Evolutionary conservation across 2,113 vertebrate genomes (phyloP).

Genomic region (Caracal caracal): DNA sequence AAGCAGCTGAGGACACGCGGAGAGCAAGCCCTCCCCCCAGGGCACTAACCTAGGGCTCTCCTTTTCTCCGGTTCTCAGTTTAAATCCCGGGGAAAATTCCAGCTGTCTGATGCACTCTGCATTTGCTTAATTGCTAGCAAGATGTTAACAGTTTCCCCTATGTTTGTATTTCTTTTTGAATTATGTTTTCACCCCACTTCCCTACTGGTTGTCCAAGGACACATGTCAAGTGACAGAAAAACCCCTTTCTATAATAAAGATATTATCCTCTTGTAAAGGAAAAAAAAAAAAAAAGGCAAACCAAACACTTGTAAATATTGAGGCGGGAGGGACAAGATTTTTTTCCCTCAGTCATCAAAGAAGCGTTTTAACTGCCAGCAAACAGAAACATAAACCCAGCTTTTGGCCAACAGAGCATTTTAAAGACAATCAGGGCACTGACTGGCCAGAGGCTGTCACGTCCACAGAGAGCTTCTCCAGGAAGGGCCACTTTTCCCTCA

Average conservation of each 20-base stretch:
- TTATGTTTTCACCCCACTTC: not conserved
- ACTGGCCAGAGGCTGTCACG: not conserved
- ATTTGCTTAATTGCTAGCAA: not conserved
- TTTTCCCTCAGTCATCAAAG: not conserved
- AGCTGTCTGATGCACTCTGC: not conserved
- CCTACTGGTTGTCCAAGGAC: not conserved
- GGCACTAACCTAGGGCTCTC: accelerated
- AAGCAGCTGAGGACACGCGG: not conserved
- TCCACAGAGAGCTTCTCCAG: accelerated
- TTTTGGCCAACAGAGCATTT: not conserved
- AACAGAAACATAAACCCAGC: not conserved
- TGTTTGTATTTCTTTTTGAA: not conserved
- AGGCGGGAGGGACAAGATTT: not conserved
- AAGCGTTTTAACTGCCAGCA: not conserved
- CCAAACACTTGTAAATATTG: not conserved
- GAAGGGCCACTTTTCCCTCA: not conserved
- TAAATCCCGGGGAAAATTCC: not conserved
- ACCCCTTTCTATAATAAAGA: not conserved
- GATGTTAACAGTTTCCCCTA: not conserved
- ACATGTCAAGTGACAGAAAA: not conserved
- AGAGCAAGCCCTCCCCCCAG: not conserved
- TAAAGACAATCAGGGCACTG: not conserved
- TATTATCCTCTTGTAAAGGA: not conserved
- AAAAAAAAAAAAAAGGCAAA: not conserved
- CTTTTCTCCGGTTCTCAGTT: not conserved